Evolutionary conservation across 2,797 vertebrate species (phyloP).

Genomic region (Merluccius polli): DNA sequence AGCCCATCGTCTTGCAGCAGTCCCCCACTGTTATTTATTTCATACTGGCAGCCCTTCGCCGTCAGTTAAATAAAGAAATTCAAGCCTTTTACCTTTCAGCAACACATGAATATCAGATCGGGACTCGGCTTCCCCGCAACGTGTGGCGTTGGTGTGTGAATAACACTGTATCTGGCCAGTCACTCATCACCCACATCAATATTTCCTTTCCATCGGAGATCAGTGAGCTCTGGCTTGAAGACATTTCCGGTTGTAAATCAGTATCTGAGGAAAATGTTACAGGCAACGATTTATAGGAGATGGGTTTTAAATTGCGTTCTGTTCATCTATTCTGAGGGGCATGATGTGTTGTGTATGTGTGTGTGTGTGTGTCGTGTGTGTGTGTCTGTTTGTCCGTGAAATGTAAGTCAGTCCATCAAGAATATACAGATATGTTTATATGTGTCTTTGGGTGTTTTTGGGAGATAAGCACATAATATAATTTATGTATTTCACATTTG

Average conservation of each 20-base stretch:
- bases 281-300: conserved; percentile 14
- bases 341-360: too few relatives aligned
- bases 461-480: neutral
- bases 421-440: too few relatives aligned
- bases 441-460: neutral
- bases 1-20: neutral
- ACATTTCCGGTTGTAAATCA: conserved; percentile 39
- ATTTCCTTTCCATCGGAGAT: conserved; percentile 50
- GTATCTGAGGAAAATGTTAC: conserved; percentile 31
- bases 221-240: conserved; percentile 39
- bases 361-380: too few relatives aligned
- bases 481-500: too few relatives aligned
- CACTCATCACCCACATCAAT: conserved; percentile 37
- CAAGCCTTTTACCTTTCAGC: conserved; percentile 13
- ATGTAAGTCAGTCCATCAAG: too few relatives aligned
- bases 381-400: neutral
- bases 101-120: conserved; percentile 16
- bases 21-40: neutral
- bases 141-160: conserved; percentile 22
- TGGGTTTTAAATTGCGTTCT: conserved; percentile 23
- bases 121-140: conserved; percentile 17
- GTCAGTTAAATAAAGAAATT: neutral
- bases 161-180: conserved; percentile 24
- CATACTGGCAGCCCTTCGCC: neutral
- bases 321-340: neutral